Percentiles rank a stretch among this genome's conserved stretches.
Evolutionary conservation across 2,113 vertebrate genomes (phyloP).

Genomic region (Rhabdomys dilectus): DNA sequence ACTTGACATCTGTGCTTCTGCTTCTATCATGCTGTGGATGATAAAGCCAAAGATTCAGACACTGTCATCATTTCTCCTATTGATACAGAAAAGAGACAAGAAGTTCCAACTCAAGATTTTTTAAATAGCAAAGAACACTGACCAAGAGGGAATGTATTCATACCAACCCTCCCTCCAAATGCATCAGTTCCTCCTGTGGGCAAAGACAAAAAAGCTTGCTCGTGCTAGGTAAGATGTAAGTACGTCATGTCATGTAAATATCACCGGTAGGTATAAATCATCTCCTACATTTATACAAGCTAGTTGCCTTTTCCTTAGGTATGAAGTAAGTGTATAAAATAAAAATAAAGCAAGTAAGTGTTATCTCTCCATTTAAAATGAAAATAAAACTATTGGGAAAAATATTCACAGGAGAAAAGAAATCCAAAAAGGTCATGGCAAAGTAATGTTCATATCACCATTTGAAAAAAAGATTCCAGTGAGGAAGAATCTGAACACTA

Average conservation of each 20-base stretch:
- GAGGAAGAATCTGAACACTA: conserved; percentile 5
- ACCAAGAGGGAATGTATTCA: background rate
- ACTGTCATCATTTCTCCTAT: background rate
- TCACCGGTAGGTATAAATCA: background rate
- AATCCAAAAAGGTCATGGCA: conserved; percentile 57
- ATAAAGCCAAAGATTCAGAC: background rate
- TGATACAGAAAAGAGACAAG: background rate
- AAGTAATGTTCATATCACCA: conserved; percentile 47
- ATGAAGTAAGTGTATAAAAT: conserved; percentile 60
- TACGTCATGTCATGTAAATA: conserved; percentile 26
- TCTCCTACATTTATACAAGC: conserved; percentile 45
- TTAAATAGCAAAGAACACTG: background rate
- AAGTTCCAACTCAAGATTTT: conserved; percentile 20
- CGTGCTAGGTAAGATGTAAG: background rate
- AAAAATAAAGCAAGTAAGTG: conserved; percentile 66
- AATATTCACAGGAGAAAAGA: conserved; percentile 45
- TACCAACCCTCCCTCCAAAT: background rate
- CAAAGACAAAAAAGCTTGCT: background rate
- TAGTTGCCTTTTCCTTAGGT: background rate
- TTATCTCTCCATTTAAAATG: conserved; percentile 45
- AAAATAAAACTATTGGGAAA: conserved; percentile 34
- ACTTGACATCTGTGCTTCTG: background rate
- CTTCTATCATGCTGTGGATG: background rate
- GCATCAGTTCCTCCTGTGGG: background rate
- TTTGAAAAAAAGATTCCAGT: conserved; percentile 32